Evolutionary conservation across 1,140 invertebrate species (phyloP).

Genomic region (Cydia pomonella): DNA sequence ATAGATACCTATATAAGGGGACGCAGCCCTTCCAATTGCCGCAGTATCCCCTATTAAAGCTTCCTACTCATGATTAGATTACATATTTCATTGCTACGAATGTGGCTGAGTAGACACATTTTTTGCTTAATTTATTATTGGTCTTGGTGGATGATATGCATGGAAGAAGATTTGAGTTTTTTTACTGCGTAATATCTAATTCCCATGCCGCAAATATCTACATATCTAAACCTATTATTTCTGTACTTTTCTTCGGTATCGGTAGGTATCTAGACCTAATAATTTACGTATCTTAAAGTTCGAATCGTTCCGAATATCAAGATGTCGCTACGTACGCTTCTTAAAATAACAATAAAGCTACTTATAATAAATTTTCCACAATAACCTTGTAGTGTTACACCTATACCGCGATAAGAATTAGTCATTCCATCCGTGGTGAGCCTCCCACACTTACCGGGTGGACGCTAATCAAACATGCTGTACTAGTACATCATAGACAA

Average conservation of each 20-base stretch:
- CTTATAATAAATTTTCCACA: conserved; percentile 52
- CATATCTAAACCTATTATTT: too few species aligned
- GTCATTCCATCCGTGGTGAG: conserved; percentile 52
- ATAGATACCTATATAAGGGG: neutral
- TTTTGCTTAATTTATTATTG: neutral
- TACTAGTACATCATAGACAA: conserved; percentile 32
- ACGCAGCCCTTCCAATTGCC: conserved; percentile 14
- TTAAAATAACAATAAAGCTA: conserved; percentile 14
- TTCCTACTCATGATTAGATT: conserved; percentile 24
- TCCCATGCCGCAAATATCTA: too few species aligned
- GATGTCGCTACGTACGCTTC: neutral
- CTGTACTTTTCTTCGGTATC: too few species aligned
- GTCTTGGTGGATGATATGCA: neutral
- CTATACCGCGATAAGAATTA: conserved; percentile 62
- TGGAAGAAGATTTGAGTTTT: neutral
- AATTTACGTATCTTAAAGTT: too few species aligned
- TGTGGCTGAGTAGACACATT: neutral
- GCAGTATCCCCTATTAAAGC: conserved; percentile 21
- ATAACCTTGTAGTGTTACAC: conserved; percentile 52
- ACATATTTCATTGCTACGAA: neutral
- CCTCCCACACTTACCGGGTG: conserved; percentile 53
- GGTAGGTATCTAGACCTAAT: too few species aligned
- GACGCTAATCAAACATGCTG: conserved; percentile 50
- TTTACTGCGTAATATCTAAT: neutral
- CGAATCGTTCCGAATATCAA: too few species aligned